Percentiles rank a stretch among this genome's conserved stretches.
Evolutionary conservation across 2,888 invertebrate genomes (phyloP).

Genomic region (Acleris laterana): DNA sequence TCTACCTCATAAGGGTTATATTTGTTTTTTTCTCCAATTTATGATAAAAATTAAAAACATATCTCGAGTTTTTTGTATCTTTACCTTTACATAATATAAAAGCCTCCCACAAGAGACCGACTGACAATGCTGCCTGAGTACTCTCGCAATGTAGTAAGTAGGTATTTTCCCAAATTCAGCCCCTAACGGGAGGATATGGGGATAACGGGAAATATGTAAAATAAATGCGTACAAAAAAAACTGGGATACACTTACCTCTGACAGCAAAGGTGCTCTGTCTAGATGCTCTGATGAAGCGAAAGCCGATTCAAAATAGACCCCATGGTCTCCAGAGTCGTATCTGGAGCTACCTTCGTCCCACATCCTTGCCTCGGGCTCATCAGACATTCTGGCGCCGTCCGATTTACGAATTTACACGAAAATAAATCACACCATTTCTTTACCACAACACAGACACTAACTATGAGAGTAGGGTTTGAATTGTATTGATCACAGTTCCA

Average conservation of each 20-base stretch:
- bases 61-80: too few species aligned
- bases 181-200: too few species aligned
- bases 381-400: constrained; percentile 80
- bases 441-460: background rate
- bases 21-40: too few species aligned
- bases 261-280: constrained; percentile 75
- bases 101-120: too few species aligned
- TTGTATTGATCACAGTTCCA: background rate
- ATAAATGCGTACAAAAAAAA: background rate
- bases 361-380: constrained; percentile 79
- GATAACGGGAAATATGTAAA: too few species aligned
- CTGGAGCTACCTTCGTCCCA: constrained; percentile 76
- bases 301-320: constrained; percentile 71
- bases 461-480: background rate
- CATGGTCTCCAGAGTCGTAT: constrained; percentile 67
- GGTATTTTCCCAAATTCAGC: too few species aligned
- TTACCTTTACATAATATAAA: too few species aligned
- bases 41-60: too few species aligned
- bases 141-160: too few species aligned
- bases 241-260: constrained; percentile 62
- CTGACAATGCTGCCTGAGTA: too few species aligned
- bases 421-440: constrained; percentile 5
- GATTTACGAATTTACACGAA: background rate
- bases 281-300: constrained; percentile 78
- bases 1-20: too few species aligned